Base-by-base conservation (phyloP, 2,797 vertebrate genomes). In the Artibeus lituratus region DNA sequence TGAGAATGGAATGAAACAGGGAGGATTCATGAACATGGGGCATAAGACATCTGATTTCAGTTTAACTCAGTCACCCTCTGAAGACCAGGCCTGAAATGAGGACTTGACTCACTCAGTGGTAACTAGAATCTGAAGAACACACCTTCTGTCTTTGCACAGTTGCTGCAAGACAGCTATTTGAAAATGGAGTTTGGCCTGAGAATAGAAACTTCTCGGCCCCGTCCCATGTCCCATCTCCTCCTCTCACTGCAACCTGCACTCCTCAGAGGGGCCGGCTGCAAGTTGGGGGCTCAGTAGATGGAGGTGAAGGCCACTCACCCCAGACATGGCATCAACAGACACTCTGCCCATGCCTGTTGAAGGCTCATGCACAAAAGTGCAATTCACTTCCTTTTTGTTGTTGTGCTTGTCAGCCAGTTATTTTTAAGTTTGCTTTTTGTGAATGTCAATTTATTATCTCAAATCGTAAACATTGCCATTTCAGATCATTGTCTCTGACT, bases 161-260 rank as follows among this genome's bases (percentile, higher is more conserved):
- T 90, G 73, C 70, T 76, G 80, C 5, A 80, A 24, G 39, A 5
- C 11, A 93, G 2, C 2, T 94, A 37, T 42, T 55, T 70, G 39
- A 55, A 91, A 96, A 95, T 73, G n/a, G 67, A 96, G 10, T 26
- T 91, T 53, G 16, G 0, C 14, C 86, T 84, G 69, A 73, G 85
- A 53, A 19, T 3, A 70, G 51, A 84, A 94, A 24, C 73, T 39
- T 72, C 11, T 93, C 29, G 85, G 81, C 32, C 69, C 87, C 35
- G 93, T 29, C 57, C 57, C 10, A 5, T 26, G 10, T 39, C 47
- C 0, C 16, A 39, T 32, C 57, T 59, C 3, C 85, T 49, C 65
- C 9, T 49, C 55, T 1, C 21, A 35, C 21, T 3, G 19, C 26
- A 26, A 19, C n/a, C 22, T 26, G 14, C 9, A 1, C 3, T n/a